phyloP scores from a whole-genome alignment of 2,797 vertebrate genomes.

The Nannoperca obscura region DNA sequence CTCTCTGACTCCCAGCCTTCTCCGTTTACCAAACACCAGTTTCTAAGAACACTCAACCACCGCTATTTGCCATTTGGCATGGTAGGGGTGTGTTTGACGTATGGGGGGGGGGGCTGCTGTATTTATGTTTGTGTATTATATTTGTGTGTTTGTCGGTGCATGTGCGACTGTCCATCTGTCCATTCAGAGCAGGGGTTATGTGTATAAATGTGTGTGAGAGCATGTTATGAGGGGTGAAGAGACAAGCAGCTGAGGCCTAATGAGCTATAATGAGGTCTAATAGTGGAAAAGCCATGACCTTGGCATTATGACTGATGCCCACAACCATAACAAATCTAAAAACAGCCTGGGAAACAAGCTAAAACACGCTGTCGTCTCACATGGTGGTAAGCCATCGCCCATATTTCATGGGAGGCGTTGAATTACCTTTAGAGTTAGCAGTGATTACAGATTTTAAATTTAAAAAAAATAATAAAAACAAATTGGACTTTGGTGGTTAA shows the following conservation, averaged over 20 bases:
- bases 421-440: conserved; percentile 69
- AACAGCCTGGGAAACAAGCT: conserved; percentile 83
- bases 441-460: conserved; percentile 66
- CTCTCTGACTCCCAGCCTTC: conserved; percentile 80
- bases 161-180: conserved; percentile 69
- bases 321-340: conserved; percentile 83
- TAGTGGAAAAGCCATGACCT: conserved; percentile 86
- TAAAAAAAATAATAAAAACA: too few species aligned
- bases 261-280: conserved; percentile 88
- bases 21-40: conserved; percentile 86
- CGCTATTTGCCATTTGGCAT: conserved; percentile 80
- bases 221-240: conserved; percentile 74
- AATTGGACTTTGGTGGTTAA: conserved; percentile 42
- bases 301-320: conserved; percentile 83
- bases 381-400: conserved; percentile 64
- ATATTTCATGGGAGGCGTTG: conserved; percentile 64
- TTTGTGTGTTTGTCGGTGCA: conserved; percentile 49
- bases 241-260: conserved; percentile 87
- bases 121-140: conserved; percentile 69
- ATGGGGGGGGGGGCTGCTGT: conserved; percentile 21
- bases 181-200: conserved; percentile 48
- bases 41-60: conserved; percentile 80
- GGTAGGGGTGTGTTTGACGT: conserved; percentile 44
- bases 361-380: conserved; percentile 60
- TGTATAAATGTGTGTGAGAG: conserved; percentile 67